phyloP scores from a whole-genome alignment of 1,140 invertebrate species.

The Arctopsyche grandis region DNA sequence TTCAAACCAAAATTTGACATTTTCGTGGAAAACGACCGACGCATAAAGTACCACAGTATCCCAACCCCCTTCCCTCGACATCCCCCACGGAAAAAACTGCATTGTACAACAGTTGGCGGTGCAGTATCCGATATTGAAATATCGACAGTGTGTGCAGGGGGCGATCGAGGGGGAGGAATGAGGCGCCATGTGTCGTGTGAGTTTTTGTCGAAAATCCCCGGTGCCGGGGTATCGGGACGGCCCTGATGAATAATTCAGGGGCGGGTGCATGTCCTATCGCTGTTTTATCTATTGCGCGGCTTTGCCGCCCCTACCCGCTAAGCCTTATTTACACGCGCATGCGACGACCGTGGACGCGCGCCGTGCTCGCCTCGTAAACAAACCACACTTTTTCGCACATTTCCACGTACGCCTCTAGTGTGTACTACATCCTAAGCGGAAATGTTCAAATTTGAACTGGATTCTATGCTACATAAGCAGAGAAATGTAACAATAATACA shows the following conservation, averaged over 20 bases:
- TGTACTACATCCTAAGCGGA: background rate
- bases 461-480: too few species aligned
- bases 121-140: slow-evolving; percentile 29
- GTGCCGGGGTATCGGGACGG: slow-evolving; percentile 46
- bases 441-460: too few species aligned
- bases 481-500: too few species aligned
- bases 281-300: slow-evolving; percentile 55
- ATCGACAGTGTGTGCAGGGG: slow-evolving; percentile 12
- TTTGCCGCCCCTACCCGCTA: slow-evolving; percentile 47
- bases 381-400: slow-evolving; percentile 14
- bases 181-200: slow-evolving; percentile 35
- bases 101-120: background rate
- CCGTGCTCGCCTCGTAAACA: background rate
- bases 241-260: slow-evolving; percentile 54
- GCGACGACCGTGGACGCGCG: background rate
- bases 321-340: slow-evolving; percentile 51
- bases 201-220: slow-evolving; percentile 50
- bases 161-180: background rate
- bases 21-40: background rate
- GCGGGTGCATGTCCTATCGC: slow-evolving; percentile 54
- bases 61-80: background rate
- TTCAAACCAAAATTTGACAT: too few species aligned
- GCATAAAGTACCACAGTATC: background rate
- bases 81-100: background rate
- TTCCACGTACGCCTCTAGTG: background rate